Evolutionary conservation across 2,797 vertebrate genomes (phyloP).

Genomic region (Phoxinus dragarum): DNA sequence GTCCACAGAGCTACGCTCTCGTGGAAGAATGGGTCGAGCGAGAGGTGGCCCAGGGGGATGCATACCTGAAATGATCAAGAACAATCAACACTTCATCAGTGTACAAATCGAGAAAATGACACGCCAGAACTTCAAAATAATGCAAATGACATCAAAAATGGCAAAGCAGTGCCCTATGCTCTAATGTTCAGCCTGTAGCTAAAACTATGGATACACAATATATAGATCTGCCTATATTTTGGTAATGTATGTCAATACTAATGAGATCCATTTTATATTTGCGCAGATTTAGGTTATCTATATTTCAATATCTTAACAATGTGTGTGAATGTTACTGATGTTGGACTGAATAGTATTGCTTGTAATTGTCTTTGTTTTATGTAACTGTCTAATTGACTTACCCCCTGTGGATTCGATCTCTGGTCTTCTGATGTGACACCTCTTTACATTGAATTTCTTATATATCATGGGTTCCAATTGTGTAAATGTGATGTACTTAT

Average conservation of each 20-base stretch:
- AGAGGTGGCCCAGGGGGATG: slow-evolving; percentile 94
- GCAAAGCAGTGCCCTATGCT: neutral
- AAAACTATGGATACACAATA: neutral
- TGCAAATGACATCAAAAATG: neutral
- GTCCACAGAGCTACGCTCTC: slow-evolving; percentile 90
- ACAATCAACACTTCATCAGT: neutral
- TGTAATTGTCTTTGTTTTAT: too few species aligned
- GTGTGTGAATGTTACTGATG: too few species aligned
- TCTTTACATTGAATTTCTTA: too few species aligned
- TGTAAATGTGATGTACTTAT: too few species aligned
- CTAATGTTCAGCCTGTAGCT: neutral
- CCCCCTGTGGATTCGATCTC: too few species aligned
- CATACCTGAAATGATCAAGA: slow-evolving; percentile 78
- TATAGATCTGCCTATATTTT: neutral
- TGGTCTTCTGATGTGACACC: too few species aligned
- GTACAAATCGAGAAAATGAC: neutral
- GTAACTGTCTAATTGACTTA: too few species aligned
- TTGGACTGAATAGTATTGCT: too few species aligned
- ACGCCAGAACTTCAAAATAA: neutral
- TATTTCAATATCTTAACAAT: too few species aligned
- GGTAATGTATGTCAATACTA: neutral
- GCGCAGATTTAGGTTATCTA: too few species aligned
- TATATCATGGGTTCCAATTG: too few species aligned
- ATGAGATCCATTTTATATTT: too few species aligned
- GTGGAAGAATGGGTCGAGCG: slow-evolving; percentile 90